Evolutionary conservation across 2,113 vertebrate species (phyloP).

Genomic region (Myotis lucifugus): DNA sequence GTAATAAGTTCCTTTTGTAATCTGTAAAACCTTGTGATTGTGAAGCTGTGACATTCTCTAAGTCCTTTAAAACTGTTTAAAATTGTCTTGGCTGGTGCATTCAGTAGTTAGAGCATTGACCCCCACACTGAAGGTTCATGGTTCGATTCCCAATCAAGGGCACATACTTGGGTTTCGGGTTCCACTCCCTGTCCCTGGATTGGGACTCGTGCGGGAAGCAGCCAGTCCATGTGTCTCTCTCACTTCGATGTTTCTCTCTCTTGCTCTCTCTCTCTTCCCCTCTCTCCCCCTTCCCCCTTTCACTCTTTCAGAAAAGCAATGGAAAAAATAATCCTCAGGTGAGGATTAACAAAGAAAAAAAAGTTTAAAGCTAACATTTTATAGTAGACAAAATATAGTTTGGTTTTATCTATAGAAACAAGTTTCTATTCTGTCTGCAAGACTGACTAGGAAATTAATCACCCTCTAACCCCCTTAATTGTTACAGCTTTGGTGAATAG

Average conservation of each 20-base stretch:
- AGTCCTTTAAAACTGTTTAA: slow-evolving; percentile 43
- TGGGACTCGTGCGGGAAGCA: neutral
- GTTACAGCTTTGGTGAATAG: slow-evolving; percentile 40
- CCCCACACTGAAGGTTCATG: no score
- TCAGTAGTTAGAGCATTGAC: neutral
- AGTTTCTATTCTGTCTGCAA: slow-evolving; percentile 6
- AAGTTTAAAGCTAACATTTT: neutral
- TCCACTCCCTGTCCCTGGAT: no score
- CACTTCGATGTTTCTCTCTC: neutral
- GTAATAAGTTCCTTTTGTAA: neutral
- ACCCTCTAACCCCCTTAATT: neutral
- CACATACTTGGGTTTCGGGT: neutral
- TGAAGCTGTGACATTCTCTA: neutral
- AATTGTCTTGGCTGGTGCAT: neutral
- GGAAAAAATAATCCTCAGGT: no score
- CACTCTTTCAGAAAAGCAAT: neutral
- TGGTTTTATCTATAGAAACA: neutral
- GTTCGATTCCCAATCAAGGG: neutral
- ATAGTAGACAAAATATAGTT: neutral
- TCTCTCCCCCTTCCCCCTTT: neutral
- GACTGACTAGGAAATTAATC: slow-evolving; percentile 37
- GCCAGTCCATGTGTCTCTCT: neutral
- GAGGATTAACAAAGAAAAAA: no score
- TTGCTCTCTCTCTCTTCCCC: neutral
- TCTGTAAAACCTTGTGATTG: slow-evolving; percentile 3